phyloP scores from a whole-genome alignment of 2,888 invertebrate species.

The Phlogophora meticulosa region DNA sequence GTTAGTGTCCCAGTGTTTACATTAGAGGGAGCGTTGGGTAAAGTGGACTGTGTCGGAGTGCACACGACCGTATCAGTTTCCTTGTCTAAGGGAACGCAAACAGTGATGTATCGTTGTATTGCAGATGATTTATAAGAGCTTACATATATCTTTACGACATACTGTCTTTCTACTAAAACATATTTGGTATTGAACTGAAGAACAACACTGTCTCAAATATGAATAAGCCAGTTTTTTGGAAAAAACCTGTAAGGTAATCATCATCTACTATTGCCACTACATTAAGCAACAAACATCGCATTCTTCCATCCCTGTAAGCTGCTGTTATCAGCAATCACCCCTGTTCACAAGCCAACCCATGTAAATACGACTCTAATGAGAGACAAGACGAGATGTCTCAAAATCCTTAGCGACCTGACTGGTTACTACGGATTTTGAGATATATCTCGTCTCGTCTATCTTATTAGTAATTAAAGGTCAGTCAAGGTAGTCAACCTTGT shows the following conservation, averaged over 20 bases:
- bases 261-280: background rate
- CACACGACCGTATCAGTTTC: conserved; percentile 50
- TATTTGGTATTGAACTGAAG: background rate
- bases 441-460: background rate
- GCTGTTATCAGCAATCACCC: conserved; percentile 17
- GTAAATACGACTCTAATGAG: background rate
- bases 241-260: background rate
- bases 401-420: too few species aligned
- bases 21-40: conserved; percentile 53
- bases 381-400: too few species aligned
- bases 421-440: background rate
- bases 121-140: conserved; percentile 19
- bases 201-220: background rate
- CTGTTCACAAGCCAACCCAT: background rate
- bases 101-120: conserved; percentile 27
- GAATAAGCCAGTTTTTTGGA: background rate
- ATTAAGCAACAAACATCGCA: conserved; percentile 1
- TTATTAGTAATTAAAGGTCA: too few species aligned
- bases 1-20: conserved; percentile 61
- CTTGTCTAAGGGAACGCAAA: conserved; percentile 30
- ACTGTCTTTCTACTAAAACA: background rate
- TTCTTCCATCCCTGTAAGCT: background rate
- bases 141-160: background rate
- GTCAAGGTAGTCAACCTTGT: too few species aligned
- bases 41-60: conserved; percentile 51